phyloP scores from a whole-genome alignment of 2,888 invertebrate genomes.

The Drosophila testacea region DNA sequence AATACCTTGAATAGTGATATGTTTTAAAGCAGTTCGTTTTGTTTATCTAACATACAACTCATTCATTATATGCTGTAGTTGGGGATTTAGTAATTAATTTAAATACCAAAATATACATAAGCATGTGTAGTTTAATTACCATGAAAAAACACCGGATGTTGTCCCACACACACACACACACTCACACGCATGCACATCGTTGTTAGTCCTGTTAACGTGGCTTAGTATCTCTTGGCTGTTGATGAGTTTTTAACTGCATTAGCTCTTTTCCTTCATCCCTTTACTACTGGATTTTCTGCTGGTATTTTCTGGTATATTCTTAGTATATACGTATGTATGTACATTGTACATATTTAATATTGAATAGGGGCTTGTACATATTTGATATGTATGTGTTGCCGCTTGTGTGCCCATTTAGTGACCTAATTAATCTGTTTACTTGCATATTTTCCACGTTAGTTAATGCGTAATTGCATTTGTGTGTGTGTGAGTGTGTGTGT shows the following conservation, averaged over 20 bases:
- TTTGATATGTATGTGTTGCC: conserved; percentile 26
- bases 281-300: background rate
- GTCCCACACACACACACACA: background rate
- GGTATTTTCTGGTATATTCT: background rate
- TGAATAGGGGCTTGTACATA: conserved; percentile 16
- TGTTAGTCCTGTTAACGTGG: conserved; percentile 7
- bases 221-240: conserved; percentile 3
- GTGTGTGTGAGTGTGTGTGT: conserved; percentile 29
- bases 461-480: conserved; percentile 62
- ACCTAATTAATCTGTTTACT: conserved; percentile 80
- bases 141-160: conserved; percentile 11
- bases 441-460: conserved; percentile 78
- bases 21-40: background rate
- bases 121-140: conserved; percentile 12
- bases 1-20: background rate
- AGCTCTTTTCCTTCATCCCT: background rate
- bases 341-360: conserved; percentile 17
- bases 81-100: conserved; percentile 11
- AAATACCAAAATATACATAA: conserved; percentile 5
- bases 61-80: conserved; percentile 3
- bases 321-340: too few species aligned
- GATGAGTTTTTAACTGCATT: conserved; percentile 12
- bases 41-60: conserved; percentile 7
- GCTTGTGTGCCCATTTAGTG: conserved; percentile 56
- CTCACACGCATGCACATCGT: too few species aligned